Base-by-base conservation (phyloP, 2,113 vertebrate species). In the Alethe diademata region DNA sequence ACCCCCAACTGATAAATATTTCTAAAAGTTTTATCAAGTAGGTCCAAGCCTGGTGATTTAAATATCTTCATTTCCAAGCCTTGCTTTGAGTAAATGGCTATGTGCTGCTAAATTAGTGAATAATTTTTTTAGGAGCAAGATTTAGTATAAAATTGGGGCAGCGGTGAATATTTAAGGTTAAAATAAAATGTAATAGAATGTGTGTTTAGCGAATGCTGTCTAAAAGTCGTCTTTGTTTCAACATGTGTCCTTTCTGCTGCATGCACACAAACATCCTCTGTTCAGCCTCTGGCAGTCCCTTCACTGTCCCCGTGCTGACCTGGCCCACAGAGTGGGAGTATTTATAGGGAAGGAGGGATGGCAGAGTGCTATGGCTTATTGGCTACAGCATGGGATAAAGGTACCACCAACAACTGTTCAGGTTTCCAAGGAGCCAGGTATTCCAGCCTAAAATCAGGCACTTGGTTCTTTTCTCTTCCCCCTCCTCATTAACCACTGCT, bases 31-130 rank as follows among this genome's bases (percentile, higher is more conserved):
- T 56, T 72, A 57, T 40, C 74, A 83, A 88, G 74, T 53, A 73
- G 56, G 31, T 96, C 94, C 92, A 93, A 95, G 92, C 92, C 93
- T 94, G 95, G 96, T 95, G 95, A 92, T 92, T 87, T 78, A 60
- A 82, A 74, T 90, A 71, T 97, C 87, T 71, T 56, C 2, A n/a
- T 88, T 93, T 82, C 62, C 50, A 51, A 91, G 87, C 91, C 58
- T 85, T 75, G 80, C 84, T 91, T 95, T 93, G 71, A 76, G 73
- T 38, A 70, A 95, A 64, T 86, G 83, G 87, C 65, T 90, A 14
- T 6, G 8, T 47, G 76, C 86, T 81, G 80, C 86, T 78, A 43
- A 79, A 76, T 47, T 67, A 90, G 42, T 42, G 47, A 80, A 28
- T 36, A 6, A 10, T 14, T 7, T 72, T 79, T 93, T 66, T 87